phyloP scores from a whole-genome alignment of 2,113 vertebrate species.

The Delphinus delphis region DNA sequence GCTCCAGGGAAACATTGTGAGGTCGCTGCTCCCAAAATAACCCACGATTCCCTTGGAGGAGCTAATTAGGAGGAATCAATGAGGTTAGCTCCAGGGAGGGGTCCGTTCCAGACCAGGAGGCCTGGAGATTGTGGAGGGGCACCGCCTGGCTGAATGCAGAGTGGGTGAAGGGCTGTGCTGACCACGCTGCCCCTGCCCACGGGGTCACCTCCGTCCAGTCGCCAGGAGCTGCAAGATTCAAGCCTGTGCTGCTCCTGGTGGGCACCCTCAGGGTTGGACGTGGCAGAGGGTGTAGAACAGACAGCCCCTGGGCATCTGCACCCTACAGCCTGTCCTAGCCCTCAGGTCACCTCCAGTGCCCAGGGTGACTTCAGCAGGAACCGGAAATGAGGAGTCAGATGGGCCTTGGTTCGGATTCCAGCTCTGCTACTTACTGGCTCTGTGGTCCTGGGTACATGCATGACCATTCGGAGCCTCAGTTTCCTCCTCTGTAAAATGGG shows the following conservation, averaged over 20 bases:
- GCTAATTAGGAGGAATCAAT: slow-evolving; percentile 37
- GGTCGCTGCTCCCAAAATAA: not conserved
- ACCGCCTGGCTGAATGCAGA: not conserved
- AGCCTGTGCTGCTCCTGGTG: not conserved
- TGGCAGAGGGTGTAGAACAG: not conserved
- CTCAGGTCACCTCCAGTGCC: not conserved
- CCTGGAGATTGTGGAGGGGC: not conserved
- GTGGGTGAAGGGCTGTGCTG: not conserved
- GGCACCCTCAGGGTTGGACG: no score
- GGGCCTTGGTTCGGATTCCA: not conserved
- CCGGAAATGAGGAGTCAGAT: not conserved
- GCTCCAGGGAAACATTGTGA: not conserved
- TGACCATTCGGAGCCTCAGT: not conserved
- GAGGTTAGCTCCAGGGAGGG: not conserved
- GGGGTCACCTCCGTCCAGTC: accelerated
- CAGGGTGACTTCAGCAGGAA: not conserved
- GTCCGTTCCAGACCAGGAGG: not conserved
- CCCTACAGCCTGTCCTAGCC: not conserved
- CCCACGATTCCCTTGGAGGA: not conserved
- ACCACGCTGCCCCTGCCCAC: not conserved
- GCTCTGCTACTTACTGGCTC: not conserved
- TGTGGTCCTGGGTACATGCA: not conserved
- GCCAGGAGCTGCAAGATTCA: not conserved
- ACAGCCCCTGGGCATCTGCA: not conserved
- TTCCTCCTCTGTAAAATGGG: not conserved